These are phyloP conservation scores for Polia nebulosa DNA, from an alignment of 2,888 invertebrate genomes.

Conservation along the genomic window DNA sequence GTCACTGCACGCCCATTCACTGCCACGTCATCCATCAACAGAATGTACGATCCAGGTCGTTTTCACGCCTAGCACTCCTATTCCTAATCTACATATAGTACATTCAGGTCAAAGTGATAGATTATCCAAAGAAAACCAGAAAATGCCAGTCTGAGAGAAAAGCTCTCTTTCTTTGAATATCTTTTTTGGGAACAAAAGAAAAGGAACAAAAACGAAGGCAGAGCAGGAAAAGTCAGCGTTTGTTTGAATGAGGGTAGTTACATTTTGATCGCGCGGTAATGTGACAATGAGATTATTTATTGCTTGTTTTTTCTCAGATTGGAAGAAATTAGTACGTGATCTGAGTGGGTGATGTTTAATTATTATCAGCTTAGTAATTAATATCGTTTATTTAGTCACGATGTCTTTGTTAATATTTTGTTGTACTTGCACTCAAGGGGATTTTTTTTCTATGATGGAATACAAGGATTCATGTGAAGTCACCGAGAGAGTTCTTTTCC, in stretches of 20 bases:
- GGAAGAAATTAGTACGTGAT: slow-evolving; percentile 30
- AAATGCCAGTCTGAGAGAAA: slow-evolving; percentile 46
- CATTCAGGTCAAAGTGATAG: slow-evolving; percentile 63
- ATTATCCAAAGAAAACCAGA: slow-evolving; percentile 60
- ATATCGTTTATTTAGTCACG: slow-evolving; percentile 5
- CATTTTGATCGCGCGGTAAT: slow-evolving; percentile 60
- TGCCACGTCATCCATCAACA: slow-evolving; percentile 65
- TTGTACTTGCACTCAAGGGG: background rate
- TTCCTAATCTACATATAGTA: slow-evolving; percentile 66
- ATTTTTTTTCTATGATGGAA: background rate
- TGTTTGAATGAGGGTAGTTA: slow-evolving; percentile 58
- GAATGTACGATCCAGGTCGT: slow-evolving; percentile 64
- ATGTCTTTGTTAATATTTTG: background rate
- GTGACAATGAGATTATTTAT: slow-evolving; percentile 55
- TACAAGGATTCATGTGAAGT: too few relatives aligned
- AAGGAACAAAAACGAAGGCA: slow-evolving; percentile 41
- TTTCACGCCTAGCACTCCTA: slow-evolving; percentile 58
- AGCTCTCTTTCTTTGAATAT: slow-evolving; percentile 46
- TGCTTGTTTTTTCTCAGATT: slow-evolving; percentile 44
- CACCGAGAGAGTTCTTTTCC: too few relatives aligned
- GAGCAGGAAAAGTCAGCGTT: slow-evolving; percentile 49
- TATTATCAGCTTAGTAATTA: slow-evolving; percentile 21
- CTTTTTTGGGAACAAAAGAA: slow-evolving; percentile 50
- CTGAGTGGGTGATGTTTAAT: slow-evolving; percentile 32
- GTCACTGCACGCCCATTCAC: slow-evolving; percentile 51